Conservation (phyloP, 2,888 invertebrate species). For the Xestia sexstrigata region DNA sequence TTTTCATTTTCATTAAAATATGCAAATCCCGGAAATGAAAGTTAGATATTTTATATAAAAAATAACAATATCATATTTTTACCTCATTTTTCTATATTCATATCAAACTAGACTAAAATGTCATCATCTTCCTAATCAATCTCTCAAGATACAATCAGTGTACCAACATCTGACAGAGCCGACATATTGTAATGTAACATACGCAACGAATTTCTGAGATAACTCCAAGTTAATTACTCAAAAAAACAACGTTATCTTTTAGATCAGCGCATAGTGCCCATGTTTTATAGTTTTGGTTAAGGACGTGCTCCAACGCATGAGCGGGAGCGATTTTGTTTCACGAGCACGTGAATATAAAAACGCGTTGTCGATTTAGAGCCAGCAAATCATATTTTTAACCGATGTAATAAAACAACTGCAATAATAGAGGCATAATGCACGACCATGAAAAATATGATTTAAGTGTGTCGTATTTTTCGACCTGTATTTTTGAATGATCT, state of each 20-base stretch:
- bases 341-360: fast-evolving
- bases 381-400: neutral
- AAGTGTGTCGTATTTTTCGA: no score
- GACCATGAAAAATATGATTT: neutral
- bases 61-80: neutral
- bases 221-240: constrained; percentile 76
- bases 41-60: neutral
- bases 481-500: no score
- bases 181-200: constrained; percentile 39
- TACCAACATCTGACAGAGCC: constrained; percentile 20
- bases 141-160: constrained; percentile 26
- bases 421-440: neutral
- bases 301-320: constrained; percentile 51
- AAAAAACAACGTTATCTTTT: constrained; percentile 77
- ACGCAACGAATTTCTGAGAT: constrained; percentile 64
- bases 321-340: constrained; percentile 63
- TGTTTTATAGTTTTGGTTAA: constrained; percentile 71
- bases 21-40: neutral
- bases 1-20: no score
- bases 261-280: constrained; percentile 73
- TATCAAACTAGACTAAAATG: neutral
- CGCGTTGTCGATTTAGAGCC: no score
- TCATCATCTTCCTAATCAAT: neutral
- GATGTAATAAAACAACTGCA: neutral
- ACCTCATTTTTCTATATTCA: neutral